phyloP scores from a whole-genome alignment of 2,888 invertebrate species.

The Diadegma fenestrale region DNA sequence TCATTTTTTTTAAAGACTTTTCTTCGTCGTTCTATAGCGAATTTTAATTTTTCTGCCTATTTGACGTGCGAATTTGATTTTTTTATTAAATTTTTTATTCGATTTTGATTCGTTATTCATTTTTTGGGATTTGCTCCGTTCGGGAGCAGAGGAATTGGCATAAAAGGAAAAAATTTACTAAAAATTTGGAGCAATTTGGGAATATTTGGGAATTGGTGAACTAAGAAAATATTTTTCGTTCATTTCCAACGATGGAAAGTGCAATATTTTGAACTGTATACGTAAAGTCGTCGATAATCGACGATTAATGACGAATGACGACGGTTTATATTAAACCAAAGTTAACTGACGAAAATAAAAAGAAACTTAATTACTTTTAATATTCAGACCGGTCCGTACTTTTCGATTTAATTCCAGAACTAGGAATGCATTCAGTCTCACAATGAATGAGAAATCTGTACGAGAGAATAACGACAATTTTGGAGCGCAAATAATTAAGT shows the following conservation, averaged over 20 bases:
- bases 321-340: constrained; percentile 80
- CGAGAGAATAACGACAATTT: not conserved
- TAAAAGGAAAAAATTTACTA: not conserved
- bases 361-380: not conserved
- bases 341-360: constrained; percentile 31
- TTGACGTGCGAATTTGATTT: not conserved
- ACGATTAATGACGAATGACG: constrained; percentile 38
- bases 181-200: not conserved
- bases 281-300: constrained; percentile 10
- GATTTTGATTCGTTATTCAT: not conserved
- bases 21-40: not conserved
- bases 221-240: not conserved
- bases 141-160: not conserved
- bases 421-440: not conserved
- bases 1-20: not conserved
- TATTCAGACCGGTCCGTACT: constrained; percentile 17
- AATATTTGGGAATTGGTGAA: not conserved
- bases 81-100: not conserved
- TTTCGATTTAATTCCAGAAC: not conserved
- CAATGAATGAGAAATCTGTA: not conserved
- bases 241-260: not conserved
- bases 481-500: not conserved
- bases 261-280: not conserved
- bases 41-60: not conserved
- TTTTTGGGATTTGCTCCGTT: not conserved